Evolutionary conservation across 2,797 vertebrate genomes (phyloP).

Genomic region (Vespertilio murinus): DNA sequence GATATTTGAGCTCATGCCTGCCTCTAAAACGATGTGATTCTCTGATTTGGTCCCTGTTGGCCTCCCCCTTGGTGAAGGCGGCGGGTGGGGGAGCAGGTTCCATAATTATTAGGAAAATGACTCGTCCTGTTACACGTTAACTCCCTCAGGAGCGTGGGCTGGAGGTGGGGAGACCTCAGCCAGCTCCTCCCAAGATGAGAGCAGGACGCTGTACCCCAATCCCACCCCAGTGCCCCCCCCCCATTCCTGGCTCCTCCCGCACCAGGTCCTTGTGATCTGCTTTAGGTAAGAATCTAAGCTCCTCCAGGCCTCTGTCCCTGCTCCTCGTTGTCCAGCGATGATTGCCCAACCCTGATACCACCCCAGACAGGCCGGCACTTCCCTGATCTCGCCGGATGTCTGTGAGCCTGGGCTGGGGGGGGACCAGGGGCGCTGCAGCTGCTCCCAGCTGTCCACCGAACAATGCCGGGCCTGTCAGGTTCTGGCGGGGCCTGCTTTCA

Average conservation of each 20-base stretch:
- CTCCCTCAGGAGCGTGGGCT: background rate
- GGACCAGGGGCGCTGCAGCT: conserved; percentile 58
- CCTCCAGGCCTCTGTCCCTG: background rate
- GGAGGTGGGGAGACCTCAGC: background rate
- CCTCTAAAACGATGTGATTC: background rate
- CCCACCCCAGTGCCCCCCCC: background rate
- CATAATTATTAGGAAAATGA: background rate
- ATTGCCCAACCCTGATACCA: background rate
- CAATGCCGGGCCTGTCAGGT: conserved; percentile 67
- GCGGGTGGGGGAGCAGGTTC: background rate
- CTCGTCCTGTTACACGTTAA: background rate
- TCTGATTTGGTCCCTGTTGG: background rate
- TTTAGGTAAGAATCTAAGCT: background rate
- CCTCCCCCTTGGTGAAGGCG: background rate
- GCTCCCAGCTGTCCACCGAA: conserved; percentile 70
- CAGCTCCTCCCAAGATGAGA: background rate
- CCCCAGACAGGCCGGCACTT: conserved; percentile 58
- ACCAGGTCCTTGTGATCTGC: background rate
- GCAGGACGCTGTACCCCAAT: background rate
- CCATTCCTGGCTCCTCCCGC: background rate
- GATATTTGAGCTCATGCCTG: background rate
- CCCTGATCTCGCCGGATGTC: conserved; percentile 58
- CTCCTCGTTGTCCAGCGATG: background rate
- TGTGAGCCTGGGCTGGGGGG: background rate
- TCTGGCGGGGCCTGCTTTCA: background rate